Base-by-base conservation (phyloP, 2,113 vertebrate genomes). In the Lophura nycthemera region DNA sequence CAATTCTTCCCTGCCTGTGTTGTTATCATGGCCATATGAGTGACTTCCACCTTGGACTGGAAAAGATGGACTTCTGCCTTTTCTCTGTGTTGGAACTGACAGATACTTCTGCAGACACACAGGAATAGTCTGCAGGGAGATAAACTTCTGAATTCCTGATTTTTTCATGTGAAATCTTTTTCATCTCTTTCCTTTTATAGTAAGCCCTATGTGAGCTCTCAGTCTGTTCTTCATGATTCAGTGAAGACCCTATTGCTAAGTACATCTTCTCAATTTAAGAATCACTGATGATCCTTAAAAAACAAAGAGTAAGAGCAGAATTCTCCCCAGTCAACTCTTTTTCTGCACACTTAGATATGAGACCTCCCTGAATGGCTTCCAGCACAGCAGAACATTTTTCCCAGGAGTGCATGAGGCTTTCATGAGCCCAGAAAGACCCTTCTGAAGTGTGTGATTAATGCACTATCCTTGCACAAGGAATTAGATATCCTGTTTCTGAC, bases 381-480 rank as follows among this genome's bases (percentile, higher is more conserved):
- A 95, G 30, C 43, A 70, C 69, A 90, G 84, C 34, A 82, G 27
- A 69, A 87, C 21, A 8, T 52, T 92, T 77, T 89, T 92, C 90
- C 72, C 86, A 85, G 67, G 70, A 90, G 72, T 72, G 6, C 8
- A 7, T 36, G 50, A 82, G 50, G 47, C 61, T 96, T 96, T 94
- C 78, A 59, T 78, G 48, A 95, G 57, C 50, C 61, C 7, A 40
- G 65, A 77, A 85, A 57, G 50, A 43, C 40, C 15, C 63, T 83
- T 94, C 60, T 93, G 82, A 95, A 95, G 60, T 88, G 79, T 72
- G 13, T 95, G 91, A 96, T 96, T 97, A 96, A 96, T 94, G 77
- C n/a, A 69, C 22, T 12, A 76, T 86, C 79, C 36, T 83, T 1
- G 0, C 92, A 79, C 18, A 92, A 95, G 80, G 82, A 90, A 74